A percentile compares a stretch with the other conserved stretches of the same genome.
These are phyloP conservation scores for Sebastes miniatus DNA, from an alignment of 2,797 vertebrate species.

Conservation along the genomic window DNA sequence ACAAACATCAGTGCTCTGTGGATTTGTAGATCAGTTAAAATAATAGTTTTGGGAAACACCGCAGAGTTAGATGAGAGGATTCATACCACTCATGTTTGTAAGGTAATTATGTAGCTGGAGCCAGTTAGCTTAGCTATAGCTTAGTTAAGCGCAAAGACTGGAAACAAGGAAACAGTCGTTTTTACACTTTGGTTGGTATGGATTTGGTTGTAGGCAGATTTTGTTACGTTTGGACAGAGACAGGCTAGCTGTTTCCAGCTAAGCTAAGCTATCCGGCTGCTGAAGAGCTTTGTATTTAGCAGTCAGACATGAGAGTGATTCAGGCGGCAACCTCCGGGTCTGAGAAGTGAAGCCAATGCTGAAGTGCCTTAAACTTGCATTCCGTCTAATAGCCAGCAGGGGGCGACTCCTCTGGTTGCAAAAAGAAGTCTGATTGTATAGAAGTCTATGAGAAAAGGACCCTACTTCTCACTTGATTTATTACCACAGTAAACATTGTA, in stretches of 20 bases:
- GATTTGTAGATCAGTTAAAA: not conserved
- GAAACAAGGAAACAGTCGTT: not conserved
- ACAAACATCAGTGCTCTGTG: not conserved
- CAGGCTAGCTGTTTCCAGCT: not conserved
- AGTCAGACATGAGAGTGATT: not conserved
- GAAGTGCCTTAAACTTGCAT: no score
- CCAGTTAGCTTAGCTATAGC: not conserved
- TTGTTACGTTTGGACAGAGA: not conserved
- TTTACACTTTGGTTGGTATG: not conserved
- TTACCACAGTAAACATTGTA: no score
- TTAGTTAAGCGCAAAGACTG: not conserved
- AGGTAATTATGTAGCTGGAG: not conserved
- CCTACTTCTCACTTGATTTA: no score
- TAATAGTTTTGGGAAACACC: not conserved
- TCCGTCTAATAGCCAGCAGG: no score
- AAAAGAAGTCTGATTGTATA: no score
- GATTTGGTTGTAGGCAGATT: not conserved
- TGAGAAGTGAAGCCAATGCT: no score
- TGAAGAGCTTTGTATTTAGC: not conserved
- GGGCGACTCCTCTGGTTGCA: no score
- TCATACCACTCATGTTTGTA: not conserved
- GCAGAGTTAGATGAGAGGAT: not conserved
- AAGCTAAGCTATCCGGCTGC: not conserved
- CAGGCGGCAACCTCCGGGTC: no score
- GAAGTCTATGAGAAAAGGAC: rapidly evolving